A percentile compares a stretch with the other conserved stretches of the same genome.
Conservation (phyloP, 2,888 invertebrate species). For the Matsumyia berberina region DNA sequence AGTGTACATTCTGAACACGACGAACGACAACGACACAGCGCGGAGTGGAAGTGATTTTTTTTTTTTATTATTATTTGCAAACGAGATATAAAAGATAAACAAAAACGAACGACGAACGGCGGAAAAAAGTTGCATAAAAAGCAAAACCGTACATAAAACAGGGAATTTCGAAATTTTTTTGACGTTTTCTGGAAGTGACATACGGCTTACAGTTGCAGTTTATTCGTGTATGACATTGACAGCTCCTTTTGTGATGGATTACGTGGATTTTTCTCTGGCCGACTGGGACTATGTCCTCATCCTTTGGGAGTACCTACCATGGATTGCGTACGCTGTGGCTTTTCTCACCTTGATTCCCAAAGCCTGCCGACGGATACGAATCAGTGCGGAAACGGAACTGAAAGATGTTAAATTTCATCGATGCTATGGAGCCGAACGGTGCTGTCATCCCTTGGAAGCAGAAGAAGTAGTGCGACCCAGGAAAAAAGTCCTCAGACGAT, state of each 20-base stretch:
- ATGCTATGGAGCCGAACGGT: slow-evolving; percentile 82
- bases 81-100: slow-evolving; percentile 73
- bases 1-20: slow-evolving; percentile 79
- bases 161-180: slow-evolving; percentile 52
- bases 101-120: slow-evolving; percentile 71
- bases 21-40: slow-evolving; percentile 79
- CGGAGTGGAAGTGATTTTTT: slow-evolving; percentile 60
- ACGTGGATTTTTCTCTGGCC: slow-evolving; percentile 77
- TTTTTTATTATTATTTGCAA: slow-evolving; percentile 60
- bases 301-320: slow-evolving; percentile 80
- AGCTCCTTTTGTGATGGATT: slow-evolving; percentile 76
- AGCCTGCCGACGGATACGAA: slow-evolving; percentile 79
- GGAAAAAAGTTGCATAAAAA: slow-evolving; percentile 40
- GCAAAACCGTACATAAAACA: background rate
- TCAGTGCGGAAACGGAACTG: slow-evolving; percentile 80
- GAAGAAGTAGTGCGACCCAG: slow-evolving; percentile 74
- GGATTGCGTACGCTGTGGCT: slow-evolving; percentile 80
- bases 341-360: slow-evolving; percentile 82
- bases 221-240: slow-evolving; percentile 30
- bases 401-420: slow-evolving; percentile 81
- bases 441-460: slow-evolving; percentile 79
- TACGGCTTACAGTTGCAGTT: slow-evolving; percentile 33
- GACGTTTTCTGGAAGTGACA: slow-evolving; percentile 37
- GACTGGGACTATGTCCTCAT: slow-evolving; percentile 78
- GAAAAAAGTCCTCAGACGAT: slow-evolving; percentile 80